phyloP scores from a whole-genome alignment of 2,113 vertebrate species.

The human region GRCh38 chr2:28735001-28735500 shows the following conservation, averaged over 20 bases:
- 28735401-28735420: conserved; percentile 43
- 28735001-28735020: background rate
- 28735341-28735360: background rate
- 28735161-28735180: background rate
- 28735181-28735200: background rate
- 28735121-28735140: background rate
- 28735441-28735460: conserved; percentile 46
- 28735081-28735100: background rate
- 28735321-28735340: background rate
- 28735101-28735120: background rate
- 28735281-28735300: background rate
- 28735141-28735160: background rate
- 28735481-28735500: background rate
- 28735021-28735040: background rate
- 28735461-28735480: background rate
- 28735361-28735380: background rate
- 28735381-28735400: background rate
- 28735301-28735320: background rate
- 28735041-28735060: background rate
- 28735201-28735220: background rate
- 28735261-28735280: background rate
- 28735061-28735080: background rate
- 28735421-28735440: conserved; percentile 28
- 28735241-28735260: background rate
- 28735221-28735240: background rate